Conservation (phyloP, 2,797 vertebrate species). For the Acanthopagrus latus region DNA sequence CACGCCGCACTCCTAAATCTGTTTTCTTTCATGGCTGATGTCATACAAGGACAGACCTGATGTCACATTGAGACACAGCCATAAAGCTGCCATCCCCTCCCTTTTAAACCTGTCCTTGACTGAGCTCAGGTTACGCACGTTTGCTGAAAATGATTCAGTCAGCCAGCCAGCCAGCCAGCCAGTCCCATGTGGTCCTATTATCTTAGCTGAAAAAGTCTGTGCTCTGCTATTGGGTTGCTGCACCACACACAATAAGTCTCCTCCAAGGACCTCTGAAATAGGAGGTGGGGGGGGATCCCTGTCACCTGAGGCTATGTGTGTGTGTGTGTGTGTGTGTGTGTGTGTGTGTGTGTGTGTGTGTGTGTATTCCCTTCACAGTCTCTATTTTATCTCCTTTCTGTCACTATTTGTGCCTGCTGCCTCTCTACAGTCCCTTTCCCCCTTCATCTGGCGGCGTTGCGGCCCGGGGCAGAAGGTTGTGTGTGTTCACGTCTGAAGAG, state of each 20-base stretch:
- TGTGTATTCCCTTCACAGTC: background rate
- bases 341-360: constrained; percentile 24
- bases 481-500: constrained; percentile 34
- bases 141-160: constrained; percentile 51
- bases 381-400: constrained; percentile 46
- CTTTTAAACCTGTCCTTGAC: constrained; percentile 61
- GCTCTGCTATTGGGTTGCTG: constrained; percentile 43
- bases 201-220: constrained; percentile 57
- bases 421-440: constrained; percentile 30
- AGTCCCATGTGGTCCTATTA: constrained; percentile 81
- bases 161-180: constrained; percentile 38
- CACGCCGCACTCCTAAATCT: background rate
- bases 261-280: constrained; percentile 65
- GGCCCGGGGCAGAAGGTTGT: constrained; percentile 49
- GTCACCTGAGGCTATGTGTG: constrained; percentile 67
- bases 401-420: constrained; percentile 58
- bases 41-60: constrained; percentile 28
- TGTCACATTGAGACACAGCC: constrained; percentile 21
- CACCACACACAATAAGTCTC: constrained; percentile 71
- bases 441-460: constrained; percentile 48
- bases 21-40: constrained; percentile 9
- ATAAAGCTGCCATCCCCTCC: constrained; percentile 23
- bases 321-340: background rate
- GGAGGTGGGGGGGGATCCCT: constrained; percentile 43
- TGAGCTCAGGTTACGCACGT: constrained; percentile 74